These are phyloP conservation scores for Dryobates pubescens DNA, from an alignment of 2,797 vertebrate species.

Conservation along the genomic window DNA sequence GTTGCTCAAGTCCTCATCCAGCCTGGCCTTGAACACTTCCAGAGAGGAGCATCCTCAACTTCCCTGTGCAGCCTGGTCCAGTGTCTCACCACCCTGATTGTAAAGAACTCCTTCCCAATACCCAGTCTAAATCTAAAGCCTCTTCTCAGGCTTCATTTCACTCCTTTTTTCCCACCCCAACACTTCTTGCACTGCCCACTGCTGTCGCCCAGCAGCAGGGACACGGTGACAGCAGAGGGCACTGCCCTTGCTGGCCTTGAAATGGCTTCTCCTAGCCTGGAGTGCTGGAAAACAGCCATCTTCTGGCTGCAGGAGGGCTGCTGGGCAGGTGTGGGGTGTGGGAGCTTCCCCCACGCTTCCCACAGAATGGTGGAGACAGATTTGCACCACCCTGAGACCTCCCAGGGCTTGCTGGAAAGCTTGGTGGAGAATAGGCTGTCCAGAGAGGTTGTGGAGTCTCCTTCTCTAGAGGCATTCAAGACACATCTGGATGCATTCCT, in stretches of 20 bases:
- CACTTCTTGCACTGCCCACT: fast-evolving
- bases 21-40: no score
- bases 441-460: no score
- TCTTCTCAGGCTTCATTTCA: no score
- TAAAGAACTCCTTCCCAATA: no score
- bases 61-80: no score
- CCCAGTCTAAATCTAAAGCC: no score
- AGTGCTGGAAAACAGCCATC: fast-evolving
- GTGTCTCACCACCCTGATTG: no score
- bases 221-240: not conserved
- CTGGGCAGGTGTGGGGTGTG: fast-evolving
- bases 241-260: not conserved
- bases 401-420: not conserved
- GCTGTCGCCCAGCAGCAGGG: fast-evolving
- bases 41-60: no score
- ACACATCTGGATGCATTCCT: no score
- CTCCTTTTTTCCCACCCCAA: not conserved
- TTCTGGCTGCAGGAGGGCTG: fast-evolving
- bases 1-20: no score
- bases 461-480: no score
- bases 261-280: not conserved
- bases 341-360: not conserved
- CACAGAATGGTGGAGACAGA: fast-evolving
- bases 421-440: not conserved
- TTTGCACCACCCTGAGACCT: fast-evolving